Evolutionary conservation across 1,140 invertebrate genomes (phyloP), one percentile per base, ranked within the genome.

Genomic region (Saccostrea glomerata): DNA sequence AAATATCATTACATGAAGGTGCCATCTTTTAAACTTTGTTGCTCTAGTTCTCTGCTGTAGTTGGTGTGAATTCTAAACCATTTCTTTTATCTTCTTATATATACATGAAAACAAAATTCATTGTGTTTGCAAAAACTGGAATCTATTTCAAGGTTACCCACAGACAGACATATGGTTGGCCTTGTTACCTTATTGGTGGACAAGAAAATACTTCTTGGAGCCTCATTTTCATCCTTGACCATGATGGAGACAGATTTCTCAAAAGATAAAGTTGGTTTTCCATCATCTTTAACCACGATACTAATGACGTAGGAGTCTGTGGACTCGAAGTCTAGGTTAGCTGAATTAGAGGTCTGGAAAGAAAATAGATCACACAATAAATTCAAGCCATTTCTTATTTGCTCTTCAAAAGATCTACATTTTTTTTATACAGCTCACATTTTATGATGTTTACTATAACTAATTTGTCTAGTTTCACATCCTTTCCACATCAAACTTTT

Each of bases 161-260:
- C 25, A 30, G 70, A 77, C 70, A 30, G 70, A 66, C 23, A 23
- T 66, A 36, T 1, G 23, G 20, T 13, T 36, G 25, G 13, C 15
- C 70, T 77, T 36, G 25, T 58, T 77, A 86, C 87, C 84, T 55
- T 30, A 30, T 77, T 82, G 36, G 30, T 36, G 12, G 87, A 85
- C 56, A 88, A 20, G 7, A 30, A 5, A 73, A 88, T 88, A 12
- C 73, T 55, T 56, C 58, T 20, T 20, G 87, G 87, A 25, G 82
- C 87, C 70, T 90, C 90, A 85, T 90, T 90, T 30, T 88, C 55
- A 85, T 90, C 86, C n/a, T 82, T 36, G 6, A 90, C 84, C 12
- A 83, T 66, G 20, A 90, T 56, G 17, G 54, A 60, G 7, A 90
- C 55, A 25, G 25, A 54, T 54, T 89, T 89, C 36, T 89, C 47